A percentile compares a stretch with the other conserved stretches of the same genome.
Evolutionary conservation across 2,113 vertebrate species (phyloP).

Genomic region (Seriola quinqueradiata): DNA sequence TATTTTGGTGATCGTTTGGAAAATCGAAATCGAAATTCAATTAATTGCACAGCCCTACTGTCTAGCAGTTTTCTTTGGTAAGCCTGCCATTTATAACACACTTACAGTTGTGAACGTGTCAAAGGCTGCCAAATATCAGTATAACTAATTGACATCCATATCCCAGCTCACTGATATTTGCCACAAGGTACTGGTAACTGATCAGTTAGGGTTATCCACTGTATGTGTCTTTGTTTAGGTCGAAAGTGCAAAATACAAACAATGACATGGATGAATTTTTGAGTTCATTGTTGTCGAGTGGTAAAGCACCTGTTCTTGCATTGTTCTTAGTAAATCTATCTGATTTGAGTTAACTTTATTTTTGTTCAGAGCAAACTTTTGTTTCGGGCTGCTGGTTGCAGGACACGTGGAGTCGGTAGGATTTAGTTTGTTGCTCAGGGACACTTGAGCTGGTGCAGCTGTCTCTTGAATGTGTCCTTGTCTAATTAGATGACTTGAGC

Average conservation of each 20-base stretch:
- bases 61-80: neutral
- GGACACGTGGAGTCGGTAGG: neutral
- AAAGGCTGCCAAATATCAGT: neutral
- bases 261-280: neutral
- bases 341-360: neutral
- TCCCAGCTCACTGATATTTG: neutral
- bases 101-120: neutral
- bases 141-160: neutral
- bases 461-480: neutral
- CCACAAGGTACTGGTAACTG: neutral
- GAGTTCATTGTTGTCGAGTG: neutral
- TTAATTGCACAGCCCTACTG: neutral
- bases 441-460: neutral
- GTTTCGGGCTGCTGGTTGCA: neutral
- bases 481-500: neutral
- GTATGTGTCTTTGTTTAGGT: no score
- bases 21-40: no score
- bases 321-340: neutral
- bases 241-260: no score
- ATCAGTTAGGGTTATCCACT: neutral
- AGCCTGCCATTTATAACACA: neutral
- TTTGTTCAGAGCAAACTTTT: neutral
- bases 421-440: neutral
- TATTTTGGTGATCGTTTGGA: no score
- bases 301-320: neutral